A percentile compares a stretch with the other conserved stretches of the same genome.
These are phyloP conservation scores for Dromiciops gliroides DNA, from an alignment of 2,113 vertebrate species.

Conservation along the genomic window DNA sequence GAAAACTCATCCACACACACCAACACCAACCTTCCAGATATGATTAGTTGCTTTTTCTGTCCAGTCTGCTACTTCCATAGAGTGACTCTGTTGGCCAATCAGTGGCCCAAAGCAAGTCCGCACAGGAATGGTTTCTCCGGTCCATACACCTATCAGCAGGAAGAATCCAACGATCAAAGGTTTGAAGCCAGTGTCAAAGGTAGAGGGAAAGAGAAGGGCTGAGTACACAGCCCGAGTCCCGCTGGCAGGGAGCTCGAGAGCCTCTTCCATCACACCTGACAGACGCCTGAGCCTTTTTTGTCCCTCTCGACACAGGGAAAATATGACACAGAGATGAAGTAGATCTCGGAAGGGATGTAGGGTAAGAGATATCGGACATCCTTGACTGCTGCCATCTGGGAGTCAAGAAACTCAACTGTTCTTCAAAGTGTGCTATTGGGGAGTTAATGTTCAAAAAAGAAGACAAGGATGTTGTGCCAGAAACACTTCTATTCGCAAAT, in stretches of 20 bases:
- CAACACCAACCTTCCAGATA: conserved; percentile 94
- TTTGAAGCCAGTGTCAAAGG: conserved; percentile 30
- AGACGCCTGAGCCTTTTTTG: neutral
- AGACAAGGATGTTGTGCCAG: neutral
- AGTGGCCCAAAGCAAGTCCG: conserved; percentile 98
- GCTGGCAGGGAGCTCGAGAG: neutral
- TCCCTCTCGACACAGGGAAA: neutral
- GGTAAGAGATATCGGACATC: conserved; percentile 23
- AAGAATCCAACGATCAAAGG: conserved; percentile 65
- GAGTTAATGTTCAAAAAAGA: conserved; percentile 13
- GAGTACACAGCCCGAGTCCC: neutral
- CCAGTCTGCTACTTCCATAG: conserved; percentile 94
- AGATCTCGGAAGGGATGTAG: conserved; percentile 7
- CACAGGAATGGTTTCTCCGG: conserved; percentile 91
- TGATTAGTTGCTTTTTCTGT: conserved; percentile 94
- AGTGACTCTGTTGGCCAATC: conserved; percentile 96
- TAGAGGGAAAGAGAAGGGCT: neutral
- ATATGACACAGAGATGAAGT: neutral
- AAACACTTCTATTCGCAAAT: neutral
- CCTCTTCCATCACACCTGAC: neutral
- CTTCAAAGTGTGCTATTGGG: neutral
- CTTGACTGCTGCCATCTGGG: neutral
- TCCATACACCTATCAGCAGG: conserved; percentile 90
- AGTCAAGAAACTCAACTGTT: neutral
- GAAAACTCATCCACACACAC: neutral